Base-by-base conservation (phyloP, 1,140 invertebrate species). In the Drosophila nigrodunni region DNA sequence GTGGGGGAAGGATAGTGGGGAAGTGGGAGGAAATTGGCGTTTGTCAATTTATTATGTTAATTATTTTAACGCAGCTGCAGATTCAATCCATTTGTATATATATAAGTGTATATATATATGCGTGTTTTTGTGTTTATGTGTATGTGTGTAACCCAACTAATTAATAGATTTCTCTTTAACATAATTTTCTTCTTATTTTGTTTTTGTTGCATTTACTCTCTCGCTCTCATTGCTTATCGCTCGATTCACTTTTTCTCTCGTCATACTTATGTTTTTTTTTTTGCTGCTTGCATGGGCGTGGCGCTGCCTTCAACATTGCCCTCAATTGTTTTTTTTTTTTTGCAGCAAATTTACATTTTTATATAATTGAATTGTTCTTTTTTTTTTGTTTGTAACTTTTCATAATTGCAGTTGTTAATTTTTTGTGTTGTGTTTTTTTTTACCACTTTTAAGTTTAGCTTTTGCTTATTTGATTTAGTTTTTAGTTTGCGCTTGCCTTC, bases 61-160 rank as follows among this genome's bases (percentile, higher is more conserved):
- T 59, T 50, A 54, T 25, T 59, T 80, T 44, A 65, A 78, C 58
- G 76, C 57, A 69, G 47, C 49, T 75, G 65, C 49, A 74, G 59
- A 70, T 78, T 74, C 57, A 57, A 72, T 67, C 43, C 37, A 66
- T 74, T 34, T 47, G 11, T 60, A 15, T 55, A 59, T 73, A 41
- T 77, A 13, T 67, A 1, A 43, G 47, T 44, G 46, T 58, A 11
- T 60, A 13, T 50, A 65, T 73, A 21, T 75, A 49, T 49, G 15
- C 21, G 37, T 49, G 60, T 72, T 39, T 11, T 7, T 60, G 39
- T 54, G 13, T 72, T 39, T 11, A 7, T 60, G 39, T 54, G 13
- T 68, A 6, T 57, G n/a, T 60, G 37, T 52, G 30, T 62, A 35
- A 73, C 54, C 70, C 64, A 57, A 57, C 54, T 41, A 57, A 57